Percentiles rank a stretch among this genome's conserved stretches.
phyloP scores from a whole-genome alignment of 2,888 invertebrate species.

The Rhodophaea formosa region DNA sequence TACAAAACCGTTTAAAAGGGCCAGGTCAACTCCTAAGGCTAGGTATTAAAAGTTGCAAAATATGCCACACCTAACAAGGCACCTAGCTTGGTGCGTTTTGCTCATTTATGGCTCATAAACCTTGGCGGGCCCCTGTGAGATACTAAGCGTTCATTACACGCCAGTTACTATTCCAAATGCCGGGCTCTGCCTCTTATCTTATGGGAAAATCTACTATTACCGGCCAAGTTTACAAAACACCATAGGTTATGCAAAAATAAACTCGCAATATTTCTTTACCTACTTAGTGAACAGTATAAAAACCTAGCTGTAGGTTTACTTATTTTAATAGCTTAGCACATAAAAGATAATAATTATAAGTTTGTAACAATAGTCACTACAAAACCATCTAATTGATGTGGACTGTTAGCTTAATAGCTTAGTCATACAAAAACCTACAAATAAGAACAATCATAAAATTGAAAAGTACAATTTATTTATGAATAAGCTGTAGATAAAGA shows the following conservation, averaged over 20 bases:
- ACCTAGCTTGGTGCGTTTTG: background rate
- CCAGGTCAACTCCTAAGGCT: background rate
- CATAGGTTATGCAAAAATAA: background rate
- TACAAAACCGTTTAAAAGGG: background rate
- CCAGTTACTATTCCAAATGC: constrained; percentile 9
- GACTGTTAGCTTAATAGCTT: too few relatives aligned
- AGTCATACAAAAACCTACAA: too few relatives aligned
- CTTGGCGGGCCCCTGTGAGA: background rate
- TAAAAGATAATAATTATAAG: too few relatives aligned
- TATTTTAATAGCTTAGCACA: too few relatives aligned
- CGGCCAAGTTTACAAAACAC: background rate
- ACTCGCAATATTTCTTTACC: background rate
- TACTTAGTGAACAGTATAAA: too few relatives aligned
- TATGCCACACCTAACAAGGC: constrained; percentile 4
- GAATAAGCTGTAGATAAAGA: too few relatives aligned
- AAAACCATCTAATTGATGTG: too few relatives aligned
- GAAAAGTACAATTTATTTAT: too few relatives aligned
- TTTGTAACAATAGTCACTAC: too few relatives aligned
- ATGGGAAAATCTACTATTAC: constrained; percentile 4
- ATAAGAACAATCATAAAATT: too few relatives aligned
- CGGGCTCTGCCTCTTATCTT: background rate
- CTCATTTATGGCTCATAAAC: constrained; percentile 9
- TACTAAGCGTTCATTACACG: constrained; percentile 5
- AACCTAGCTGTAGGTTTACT: too few relatives aligned
- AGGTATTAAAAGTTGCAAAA: constrained; percentile 7